Conservation (phyloP, 2,797 vertebrate species). For the Cossypha dichroa region DNA sequence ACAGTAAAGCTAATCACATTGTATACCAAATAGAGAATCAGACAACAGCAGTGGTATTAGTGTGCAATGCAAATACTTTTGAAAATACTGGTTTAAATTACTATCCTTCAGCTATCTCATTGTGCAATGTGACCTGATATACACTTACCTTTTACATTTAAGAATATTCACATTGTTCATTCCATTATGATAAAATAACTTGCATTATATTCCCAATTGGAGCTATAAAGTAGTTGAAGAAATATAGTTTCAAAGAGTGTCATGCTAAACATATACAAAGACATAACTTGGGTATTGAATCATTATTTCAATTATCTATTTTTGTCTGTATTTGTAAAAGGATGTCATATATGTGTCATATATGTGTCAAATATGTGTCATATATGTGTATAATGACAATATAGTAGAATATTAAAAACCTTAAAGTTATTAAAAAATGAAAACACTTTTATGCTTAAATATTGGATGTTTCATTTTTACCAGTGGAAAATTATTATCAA, state of each 20-base stretch:
- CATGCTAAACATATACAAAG: neutral
- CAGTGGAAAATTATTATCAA: neutral
- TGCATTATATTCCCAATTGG: neutral
- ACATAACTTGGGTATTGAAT: neutral
- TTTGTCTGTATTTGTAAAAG: neutral
- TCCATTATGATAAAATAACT: neutral
- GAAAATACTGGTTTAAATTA: neutral
- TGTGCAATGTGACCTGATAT: neutral
- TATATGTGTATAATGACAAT: neutral
- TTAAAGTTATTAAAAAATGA: neutral
- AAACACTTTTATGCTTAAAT: neutral
- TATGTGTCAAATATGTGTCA: no score
- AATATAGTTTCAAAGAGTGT: neutral
- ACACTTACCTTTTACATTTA: neutral
- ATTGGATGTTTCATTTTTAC: neutral
- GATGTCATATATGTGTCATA: no score
- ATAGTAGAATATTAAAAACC: neutral
- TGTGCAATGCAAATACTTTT: neutral
- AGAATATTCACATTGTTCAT: neutral
- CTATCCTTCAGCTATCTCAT: neutral
- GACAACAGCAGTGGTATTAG: neutral
- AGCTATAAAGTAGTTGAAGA: neutral
- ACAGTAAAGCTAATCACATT: neutral
- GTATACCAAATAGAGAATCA: slow-evolving; percentile 1
- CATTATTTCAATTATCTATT: neutral